phyloP scores from a whole-genome alignment of 2,888 invertebrate genomes.

The Lasioglossum zephyrum region DNA sequence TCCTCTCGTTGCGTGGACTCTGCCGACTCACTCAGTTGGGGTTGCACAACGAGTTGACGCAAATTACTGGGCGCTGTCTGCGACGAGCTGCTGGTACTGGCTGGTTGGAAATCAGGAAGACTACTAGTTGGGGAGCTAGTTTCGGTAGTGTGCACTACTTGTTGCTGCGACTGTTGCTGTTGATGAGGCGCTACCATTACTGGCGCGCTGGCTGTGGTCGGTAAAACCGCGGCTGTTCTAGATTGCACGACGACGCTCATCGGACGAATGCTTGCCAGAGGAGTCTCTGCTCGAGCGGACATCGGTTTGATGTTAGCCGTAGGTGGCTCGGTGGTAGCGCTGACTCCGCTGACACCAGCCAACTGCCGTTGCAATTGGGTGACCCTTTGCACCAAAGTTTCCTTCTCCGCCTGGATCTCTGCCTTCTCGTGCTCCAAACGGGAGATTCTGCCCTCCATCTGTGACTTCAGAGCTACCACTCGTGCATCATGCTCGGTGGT shows the following conservation, averaged over 20 bases:
- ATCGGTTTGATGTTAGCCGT: conserved; percentile 98
- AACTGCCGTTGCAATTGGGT: conserved; percentile 89
- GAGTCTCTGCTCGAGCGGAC: conserved; percentile 94
- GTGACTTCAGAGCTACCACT: conserved; percentile 88
- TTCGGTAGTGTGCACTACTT: conserved; percentile 84
- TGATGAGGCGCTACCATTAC: conserved; percentile 81
- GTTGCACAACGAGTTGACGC: conserved; percentile 89
- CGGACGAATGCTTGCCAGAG: conserved; percentile 96
- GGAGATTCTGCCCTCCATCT: conserved; percentile 89
- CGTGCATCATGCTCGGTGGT: conserved; percentile 83
- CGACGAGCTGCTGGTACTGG: conserved; percentile 89
- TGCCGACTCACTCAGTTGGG: conserved; percentile 85
- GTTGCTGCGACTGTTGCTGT: conserved; percentile 86
- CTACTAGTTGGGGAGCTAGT: conserved; percentile 90
- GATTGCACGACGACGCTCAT: conserved; percentile 90
- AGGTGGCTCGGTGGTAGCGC: conserved; percentile 87
- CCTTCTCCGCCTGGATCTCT: conserved; percentile 88
- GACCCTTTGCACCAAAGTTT: conserved; percentile 89
- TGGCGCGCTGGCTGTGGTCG: conserved; percentile 88
- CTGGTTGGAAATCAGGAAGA: conserved; percentile 94
- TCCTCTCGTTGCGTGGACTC: conserved; percentile 86
- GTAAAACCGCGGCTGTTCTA: conserved; percentile 91
- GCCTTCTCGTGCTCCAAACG: conserved; percentile 90
- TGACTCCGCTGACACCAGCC: conserved; percentile 88
- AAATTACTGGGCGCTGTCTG: conserved; percentile 86